Evolutionary conservation across 2,797 vertebrate species (phyloP), one percentile per base, ranked within the genome.

Genomic region (Phrynocephalus vlangalii): DNA sequence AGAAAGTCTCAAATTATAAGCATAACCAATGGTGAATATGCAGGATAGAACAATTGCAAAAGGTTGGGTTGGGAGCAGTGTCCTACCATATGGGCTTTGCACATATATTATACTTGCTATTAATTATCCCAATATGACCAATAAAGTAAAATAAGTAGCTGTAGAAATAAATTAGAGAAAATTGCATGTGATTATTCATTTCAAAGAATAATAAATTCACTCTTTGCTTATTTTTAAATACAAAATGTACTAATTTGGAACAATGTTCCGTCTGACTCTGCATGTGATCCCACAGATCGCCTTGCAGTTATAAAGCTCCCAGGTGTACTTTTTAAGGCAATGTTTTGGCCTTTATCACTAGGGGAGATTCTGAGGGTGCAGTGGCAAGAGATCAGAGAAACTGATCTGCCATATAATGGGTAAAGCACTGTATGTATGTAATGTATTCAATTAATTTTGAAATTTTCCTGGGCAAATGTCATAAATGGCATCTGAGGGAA

Each of bases 371-470:
- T 52, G 24, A 66, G 30, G 38, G 24, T 26, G 48, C 18, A 67
- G 48, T 77, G 30, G 22, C 28, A 22, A 9, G 30, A 68, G 22
- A 48, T 44, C 44, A 76, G 52, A 52, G 6, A 87, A n/a, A 82
- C 16, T 15, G 28, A 33, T 50, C 30, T 77, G n/a, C 8, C 3
- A 7, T 44, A 44, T 77, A 71, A 5, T 30, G 6, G 15, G 26
- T 72, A 77, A 85, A 67, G 28, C 24, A 50, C 18, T 22, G 10
- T 83, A 7, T 22, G 16, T 15, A 28, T 79, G n/a, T 79, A 52
- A 56, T 86, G 48, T 86, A 13, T 44, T 50, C 52, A 86, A 56
- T 86, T 79, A 63, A 63, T 24, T 86, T 86, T 52, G 44, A 79
- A 73, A 66, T 22, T 5, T 44, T 81, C 38, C 20, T 73, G 71